A percentile compares a stretch with the other conserved stretches of the same genome.
These are phyloP conservation scores for Busseola fusca DNA, from an alignment of 2,888 invertebrate genomes.

Conservation along the genomic window DNA sequence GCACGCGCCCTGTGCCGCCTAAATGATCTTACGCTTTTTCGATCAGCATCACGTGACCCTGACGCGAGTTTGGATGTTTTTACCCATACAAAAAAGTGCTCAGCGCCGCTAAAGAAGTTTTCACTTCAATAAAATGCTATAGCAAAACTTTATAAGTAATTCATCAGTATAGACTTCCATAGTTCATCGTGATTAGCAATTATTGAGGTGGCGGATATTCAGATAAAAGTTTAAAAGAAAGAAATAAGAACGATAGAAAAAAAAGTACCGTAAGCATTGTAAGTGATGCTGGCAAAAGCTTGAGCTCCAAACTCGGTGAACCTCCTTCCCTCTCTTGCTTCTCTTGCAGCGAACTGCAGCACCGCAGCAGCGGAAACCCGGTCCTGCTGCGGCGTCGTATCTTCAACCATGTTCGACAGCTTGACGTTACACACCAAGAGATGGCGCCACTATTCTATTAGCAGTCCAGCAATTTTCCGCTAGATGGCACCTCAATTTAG, in stretches of 20 bases:
- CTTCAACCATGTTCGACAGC: constrained; percentile 79
- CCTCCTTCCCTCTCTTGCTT: constrained; percentile 82
- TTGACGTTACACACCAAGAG: constrained; percentile 55
- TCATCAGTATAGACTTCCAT: background rate
- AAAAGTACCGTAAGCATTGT: constrained; percentile 81
- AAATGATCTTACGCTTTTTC: no score
- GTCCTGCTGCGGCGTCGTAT: constrained; percentile 72
- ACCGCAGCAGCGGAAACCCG: constrained; percentile 84
- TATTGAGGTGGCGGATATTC: background rate
- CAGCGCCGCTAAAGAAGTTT: no score
- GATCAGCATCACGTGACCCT: no score
- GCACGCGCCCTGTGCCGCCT: no score
- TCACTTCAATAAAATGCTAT: background rate
- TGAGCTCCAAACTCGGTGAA: constrained; percentile 84
- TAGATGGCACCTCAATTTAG: constrained; percentile 25
- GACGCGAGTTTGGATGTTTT: no score
- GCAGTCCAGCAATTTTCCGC: constrained; percentile 7
- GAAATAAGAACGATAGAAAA: constrained; percentile 14
- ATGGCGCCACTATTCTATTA: constrained; percentile 51
- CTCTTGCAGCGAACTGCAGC: constrained; percentile 83
- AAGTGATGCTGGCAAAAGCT: constrained; percentile 83
- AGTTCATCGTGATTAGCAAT: no score
- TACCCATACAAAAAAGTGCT: no score
- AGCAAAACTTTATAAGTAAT: background rate
- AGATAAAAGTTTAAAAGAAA: background rate